phyloP scores from a whole-genome alignment of 2,113 vertebrate genomes.

The Ifrita kowaldi region DNA sequence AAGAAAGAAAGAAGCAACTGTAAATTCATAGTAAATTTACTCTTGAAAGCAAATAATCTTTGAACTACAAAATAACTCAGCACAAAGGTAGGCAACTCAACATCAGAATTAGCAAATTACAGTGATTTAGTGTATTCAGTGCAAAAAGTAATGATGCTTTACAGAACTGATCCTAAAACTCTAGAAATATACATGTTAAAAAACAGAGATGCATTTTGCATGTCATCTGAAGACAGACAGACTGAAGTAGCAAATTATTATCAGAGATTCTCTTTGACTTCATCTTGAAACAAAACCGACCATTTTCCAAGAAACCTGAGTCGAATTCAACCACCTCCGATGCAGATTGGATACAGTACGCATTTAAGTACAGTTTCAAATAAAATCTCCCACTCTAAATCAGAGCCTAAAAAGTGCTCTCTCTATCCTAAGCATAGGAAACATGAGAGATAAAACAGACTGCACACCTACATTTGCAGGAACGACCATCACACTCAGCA shows the following conservation, averaged over 20 bases:
- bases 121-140: background rate
- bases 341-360: rapidly evolving
- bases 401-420: background rate
- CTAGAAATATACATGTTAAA: background rate
- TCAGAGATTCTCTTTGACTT: background rate
- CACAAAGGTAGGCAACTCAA: background rate
- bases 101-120: background rate
- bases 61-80: background rate
- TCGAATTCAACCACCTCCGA: background rate
- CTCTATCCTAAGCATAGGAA: background rate
- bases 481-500: background rate
- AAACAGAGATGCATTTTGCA: background rate
- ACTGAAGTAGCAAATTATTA: background rate
- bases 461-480: background rate
- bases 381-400: background rate
- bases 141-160: background rate
- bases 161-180: background rate
- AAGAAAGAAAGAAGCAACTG: background rate
- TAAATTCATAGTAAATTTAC: background rate
- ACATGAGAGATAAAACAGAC: background rate
- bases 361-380: background rate
- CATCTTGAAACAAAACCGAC: background rate
- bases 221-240: background rate
- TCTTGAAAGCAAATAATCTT: background rate
- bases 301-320: background rate